Evolutionary conservation across 2,797 vertebrate genomes (phyloP), one percentile per base, ranked within the genome.

Genomic region (Myotis daubentonii): DNA sequence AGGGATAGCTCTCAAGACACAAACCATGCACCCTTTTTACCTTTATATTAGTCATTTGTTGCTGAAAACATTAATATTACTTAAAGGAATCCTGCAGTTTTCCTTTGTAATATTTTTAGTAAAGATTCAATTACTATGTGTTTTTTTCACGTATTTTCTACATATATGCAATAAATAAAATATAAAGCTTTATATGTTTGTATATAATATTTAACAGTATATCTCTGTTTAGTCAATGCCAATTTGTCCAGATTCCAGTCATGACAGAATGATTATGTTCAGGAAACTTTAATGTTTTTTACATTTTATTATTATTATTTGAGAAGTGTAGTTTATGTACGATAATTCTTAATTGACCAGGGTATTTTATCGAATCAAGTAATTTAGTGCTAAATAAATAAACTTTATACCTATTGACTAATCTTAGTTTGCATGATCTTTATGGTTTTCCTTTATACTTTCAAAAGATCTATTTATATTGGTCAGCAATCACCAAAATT

Each of bases 131-230:
- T 87, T 70, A 57, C 23, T 53, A 0, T 62, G 9, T 47, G 17
- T 89, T 72, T 62, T 76, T 75, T 57, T 19, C n/a, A 22, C 60
- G 11, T 68, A 28, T 12, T 70, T 22, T 23, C 17, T 71, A 12
- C 49, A 44, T 70, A 30, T 68, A 16, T 41, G 79, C 30, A 89
- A 4, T 44, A 7, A 38, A 28, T 88, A 23, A 33, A 28, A 0
- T 0, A 0, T 2, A 9, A 2, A 0, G 2, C 49, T 72, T 2
- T 0, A 0, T 17, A 0, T 4, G 0, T 47, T 25, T 38, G 9
- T 44, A 0, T 84, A 22, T 1, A 19, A 68, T 60, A 78, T 92
- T 94, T 87, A 78, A 57, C 20, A 86, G 0, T 65, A 10, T 41
- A 25, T 44, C 4, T 74, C 1, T 74, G 44, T 62, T 53, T 55